Evolutionary conservation across 1,140 invertebrate genomes (phyloP), one percentile per base, ranked within the genome.

Genomic region (Temnothorax longispinosus): DNA sequence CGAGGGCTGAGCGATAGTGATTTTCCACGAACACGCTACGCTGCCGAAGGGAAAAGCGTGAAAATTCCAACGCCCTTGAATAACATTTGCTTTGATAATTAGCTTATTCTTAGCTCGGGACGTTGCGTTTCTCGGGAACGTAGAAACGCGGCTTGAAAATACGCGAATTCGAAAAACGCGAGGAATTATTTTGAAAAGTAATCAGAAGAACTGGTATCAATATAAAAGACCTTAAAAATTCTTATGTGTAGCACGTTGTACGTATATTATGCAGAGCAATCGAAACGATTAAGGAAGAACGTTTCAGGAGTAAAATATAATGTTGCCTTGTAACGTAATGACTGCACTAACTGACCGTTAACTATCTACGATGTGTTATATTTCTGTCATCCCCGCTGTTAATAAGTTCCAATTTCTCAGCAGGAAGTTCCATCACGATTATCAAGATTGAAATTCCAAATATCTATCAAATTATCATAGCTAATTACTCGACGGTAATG

Each of bases 381-480:
- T 27, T 84, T 60, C 41, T 74, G 80, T 84, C 80, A 60, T 84
- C 52, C 52, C 47, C 27, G 41, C 27, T 47, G 54, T 84, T 74
- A 75, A 75, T 62, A 60, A 75, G 41, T 15, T 60, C 54, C 54
- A 60, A 74, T 74, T 84, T 84, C 69, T 74, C 41, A 74, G 41
- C 80, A 74, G 80, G 80, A 84, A 84, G 54, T 60, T 47, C n/a
- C 50, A 71, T 81, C 69, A 38, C 21, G 21, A 27, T 71, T 60
- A 84, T 84, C 80, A 84, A 84, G 80, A 84, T 84, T 84, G 80
- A 84, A 84, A 84, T 84, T 74, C 41, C 80, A 21, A 74, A 84
- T 84, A 84, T 84, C 69, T 72, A 72, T 32, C 44, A 32, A 84
- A 84, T 84, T 75, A 84, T 60, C 69, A 75, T 84, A 82, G 80